phyloP scores from a whole-genome alignment of 2,113 vertebrate species.

The Colistium nudipinnis region DNA sequence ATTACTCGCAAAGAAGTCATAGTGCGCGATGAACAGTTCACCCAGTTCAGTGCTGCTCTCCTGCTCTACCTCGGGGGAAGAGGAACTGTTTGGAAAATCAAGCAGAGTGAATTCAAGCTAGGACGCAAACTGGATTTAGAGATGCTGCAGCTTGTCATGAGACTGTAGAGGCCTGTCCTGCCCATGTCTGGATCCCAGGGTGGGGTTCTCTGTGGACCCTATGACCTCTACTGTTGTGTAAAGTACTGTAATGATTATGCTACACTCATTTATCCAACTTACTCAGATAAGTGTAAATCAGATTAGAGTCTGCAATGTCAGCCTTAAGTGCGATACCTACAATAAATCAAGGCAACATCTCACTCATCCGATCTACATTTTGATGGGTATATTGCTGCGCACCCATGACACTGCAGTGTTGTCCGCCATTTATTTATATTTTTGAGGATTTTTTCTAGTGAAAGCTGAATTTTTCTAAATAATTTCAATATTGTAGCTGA shows the following conservation, averaged over 20 bases:
- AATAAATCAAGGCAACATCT: not conserved
- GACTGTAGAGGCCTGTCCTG: constrained; percentile 3
- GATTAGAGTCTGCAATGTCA: constrained; percentile 6
- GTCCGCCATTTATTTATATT: no score
- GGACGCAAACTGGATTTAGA: constrained; percentile 12
- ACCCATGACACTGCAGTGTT: no score
- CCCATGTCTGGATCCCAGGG: not conserved
- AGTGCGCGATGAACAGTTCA: constrained; percentile 42
- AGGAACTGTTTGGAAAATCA: constrained; percentile 9
- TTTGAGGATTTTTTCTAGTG: no score
- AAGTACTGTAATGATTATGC: no score
- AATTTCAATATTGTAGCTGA: no score
- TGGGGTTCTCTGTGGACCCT: not conserved
- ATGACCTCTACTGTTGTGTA: constrained; percentile 33
- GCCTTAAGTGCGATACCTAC: not conserved
- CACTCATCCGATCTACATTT: not conserved
- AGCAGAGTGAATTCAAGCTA: constrained; percentile 9
- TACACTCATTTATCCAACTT: not conserved
- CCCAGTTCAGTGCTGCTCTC: constrained; percentile 35
- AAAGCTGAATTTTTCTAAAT: no score
- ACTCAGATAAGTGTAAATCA: not conserved
- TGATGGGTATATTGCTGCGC: no score
- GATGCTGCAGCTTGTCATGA: constrained; percentile 3
- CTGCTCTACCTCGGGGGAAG: constrained; percentile 29
- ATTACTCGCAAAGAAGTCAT: constrained; percentile 14